Base-by-base conservation (phyloP, 2,888 invertebrate species). In the Adelphocoris suturalis region DNA sequence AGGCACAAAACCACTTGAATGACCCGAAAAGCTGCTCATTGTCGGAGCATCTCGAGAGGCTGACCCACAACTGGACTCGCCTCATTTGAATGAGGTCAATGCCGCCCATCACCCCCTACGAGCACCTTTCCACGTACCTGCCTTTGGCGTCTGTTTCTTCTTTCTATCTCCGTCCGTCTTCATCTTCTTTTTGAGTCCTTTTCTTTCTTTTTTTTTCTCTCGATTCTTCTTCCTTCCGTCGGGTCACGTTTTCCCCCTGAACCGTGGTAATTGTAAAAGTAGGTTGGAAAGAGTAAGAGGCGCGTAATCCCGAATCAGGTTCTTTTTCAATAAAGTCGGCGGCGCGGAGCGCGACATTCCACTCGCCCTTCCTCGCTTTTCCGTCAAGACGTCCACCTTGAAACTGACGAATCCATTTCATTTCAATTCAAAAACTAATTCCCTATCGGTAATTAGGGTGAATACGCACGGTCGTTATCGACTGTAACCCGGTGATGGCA, bases 251-350 rank as follows among this genome's bases (percentile, higher is more conserved):
- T 82, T 46, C 47, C 78, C 47, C 52, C 46, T 78, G 82, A 47
- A 82, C 82, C 78, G 78, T 80, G 82, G 52, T 82, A 82, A 82
- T 82, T 82, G 82, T 82, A 82, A 82, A 82, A 82, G 82, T 82
- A 52, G 82, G 82, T 82, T 82, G 82, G 16, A 16, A 82, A 13
- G 82, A 27, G 48, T 47, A 82, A 52, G 55, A 82, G 48, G 55
- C 27, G 82, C 27, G 27, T 82, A 37, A 82, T 82, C 82, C 52
- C 48, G 82, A 52, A 80, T 80, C 78, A 47, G 78, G 37, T 47
- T 46, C 19, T 80, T 80, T 68, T 68, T 68, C 47, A 80, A 80
- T 80, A 80, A 80, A 47, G 76, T 80, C 14, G 37, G 37, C 19
- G 46, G 47, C 19, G 37, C 78, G 78, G 47, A 80, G 78, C 46